Evolutionary conservation across 2,797 vertebrate genomes (phyloP), one percentile per base, ranked within the genome.

Genomic region (Oreortyx pictus): DNA sequence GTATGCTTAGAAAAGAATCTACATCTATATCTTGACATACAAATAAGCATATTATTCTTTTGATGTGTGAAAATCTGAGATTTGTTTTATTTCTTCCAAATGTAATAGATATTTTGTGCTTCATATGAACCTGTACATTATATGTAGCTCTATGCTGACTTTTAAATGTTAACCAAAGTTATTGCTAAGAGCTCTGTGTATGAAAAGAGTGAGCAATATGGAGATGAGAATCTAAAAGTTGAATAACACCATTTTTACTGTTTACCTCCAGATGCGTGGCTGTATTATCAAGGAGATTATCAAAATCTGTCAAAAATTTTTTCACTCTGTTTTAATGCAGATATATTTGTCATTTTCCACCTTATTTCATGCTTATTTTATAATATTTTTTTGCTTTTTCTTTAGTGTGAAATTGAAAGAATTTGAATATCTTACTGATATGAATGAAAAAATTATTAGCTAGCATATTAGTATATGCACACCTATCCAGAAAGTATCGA

Each of bases 11-110:
- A 37, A 64, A 54, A 24, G 8, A 33, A 17, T 35, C 31, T 59
- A 2, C 24, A 50, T 78, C 49, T 86, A 33, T 24, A 56, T 41
- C 44, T 44, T 60, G 46, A 47, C 31, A 57, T 73, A 35, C 11
- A 77, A 78, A 89, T 77, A 66, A 66, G 47, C 9, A 46, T 24
- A 50, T 61, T 68, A 33, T 50, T 29, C 2, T 79, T 86, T 78
- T 59, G 72, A 33, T 73, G 11, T 27, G 11, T 75, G 22, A 31
- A 88, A 79, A 35, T 8, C 29, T 35, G 24, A 14, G 33, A 33
- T 5, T 4, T 0, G 13, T 14, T 39, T 27, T 71, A 77, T 72
- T 83, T 22, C 37, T 90, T 6, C 9, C 68, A 13, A 0, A 0
- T 49, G 14, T 49, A 23, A 46, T n/a, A 50, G 31, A 47, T 5